Conservation (phyloP, 2,888 invertebrate species). For the Pristionchus exspectatus region DNA sequence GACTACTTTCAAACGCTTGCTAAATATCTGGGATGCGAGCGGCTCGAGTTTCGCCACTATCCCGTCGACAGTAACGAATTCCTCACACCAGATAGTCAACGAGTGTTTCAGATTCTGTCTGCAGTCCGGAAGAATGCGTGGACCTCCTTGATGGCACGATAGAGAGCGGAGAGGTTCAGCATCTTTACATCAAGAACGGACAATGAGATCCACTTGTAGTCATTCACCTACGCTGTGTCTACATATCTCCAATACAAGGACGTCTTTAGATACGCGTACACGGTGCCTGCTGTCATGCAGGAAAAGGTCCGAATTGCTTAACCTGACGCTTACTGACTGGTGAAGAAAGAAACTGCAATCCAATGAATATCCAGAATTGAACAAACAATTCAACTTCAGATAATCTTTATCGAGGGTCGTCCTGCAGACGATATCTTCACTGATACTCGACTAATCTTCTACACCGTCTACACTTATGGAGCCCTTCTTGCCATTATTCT, state of each 20-base stretch:
- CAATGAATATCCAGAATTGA: background rate
- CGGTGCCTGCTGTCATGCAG: background rate
- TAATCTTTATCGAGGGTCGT: constrained; percentile 10
- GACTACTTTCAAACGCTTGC: background rate
- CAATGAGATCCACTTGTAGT: background rate
- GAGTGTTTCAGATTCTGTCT: background rate
- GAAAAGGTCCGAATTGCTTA: background rate
- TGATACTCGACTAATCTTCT: constrained; percentile 33
- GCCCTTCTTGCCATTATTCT: background rate
- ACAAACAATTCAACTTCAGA: background rate
- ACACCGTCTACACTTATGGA: background rate
- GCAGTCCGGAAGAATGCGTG: background rate
- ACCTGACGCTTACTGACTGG: no score
- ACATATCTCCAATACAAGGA: background rate
- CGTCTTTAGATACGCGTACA: constrained; percentile 20
- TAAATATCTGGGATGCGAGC: background rate
- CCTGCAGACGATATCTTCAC: background rate
- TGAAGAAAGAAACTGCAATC: no score
- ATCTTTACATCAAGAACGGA: background rate
- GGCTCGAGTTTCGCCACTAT: background rate
- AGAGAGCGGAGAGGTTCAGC: constrained; percentile 4
- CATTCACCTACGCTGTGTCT: constrained; percentile 13
- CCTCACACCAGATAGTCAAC: no score
- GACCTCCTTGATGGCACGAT: constrained; percentile 12
- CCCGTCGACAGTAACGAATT: background rate